Conservation (phyloP, 1,140 invertebrate species). For the Tetramorium simillimum region DNA sequence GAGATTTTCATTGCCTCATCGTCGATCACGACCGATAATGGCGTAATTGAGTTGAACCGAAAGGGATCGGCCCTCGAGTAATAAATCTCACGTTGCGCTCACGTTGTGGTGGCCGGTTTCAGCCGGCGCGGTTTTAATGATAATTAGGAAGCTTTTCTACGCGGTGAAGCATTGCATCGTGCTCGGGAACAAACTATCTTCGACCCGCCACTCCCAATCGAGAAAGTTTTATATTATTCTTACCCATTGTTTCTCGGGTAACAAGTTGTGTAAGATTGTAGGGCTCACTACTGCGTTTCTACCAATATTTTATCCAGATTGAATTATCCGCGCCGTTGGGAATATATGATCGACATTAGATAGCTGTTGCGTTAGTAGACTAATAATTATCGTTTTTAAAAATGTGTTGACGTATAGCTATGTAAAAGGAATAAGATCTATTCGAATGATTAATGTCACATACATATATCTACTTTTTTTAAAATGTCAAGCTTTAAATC, state of each 20-base stretch:
- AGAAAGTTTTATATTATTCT: conserved; percentile 57
- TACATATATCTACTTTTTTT: not conserved
- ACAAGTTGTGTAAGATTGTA: conserved; percentile 59
- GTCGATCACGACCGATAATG: conserved; percentile 70
- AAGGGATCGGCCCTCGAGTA: conserved; percentile 47
- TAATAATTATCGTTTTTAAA: not conserved
- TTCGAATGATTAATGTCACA: not conserved
- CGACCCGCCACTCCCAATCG: conserved; percentile 56
- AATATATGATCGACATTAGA: not conserved
- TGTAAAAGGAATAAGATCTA: not conserved
- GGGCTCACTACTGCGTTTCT: conserved; percentile 22
- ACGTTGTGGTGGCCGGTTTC: not conserved
- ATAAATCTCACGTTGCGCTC: conserved; percentile 56
- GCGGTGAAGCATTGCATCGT: conserved; percentile 52
- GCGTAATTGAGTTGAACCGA: conserved; percentile 35
- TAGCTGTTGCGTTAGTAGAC: not conserved
- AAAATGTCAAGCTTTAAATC: not conserved
- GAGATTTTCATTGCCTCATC: conserved; percentile 45
- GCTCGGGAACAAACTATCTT: conserved; percentile 3
- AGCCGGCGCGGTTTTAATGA: conserved; percentile 37
- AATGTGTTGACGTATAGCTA: conserved; percentile 22
- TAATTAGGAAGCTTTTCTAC: conserved; percentile 64
- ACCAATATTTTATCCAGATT: conserved; percentile 41
- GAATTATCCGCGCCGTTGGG: conserved; percentile 35
- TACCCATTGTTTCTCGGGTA: conserved; percentile 55